Conservation (phyloP, 2,888 invertebrate genomes). For the Lymantria monacha region DNA sequence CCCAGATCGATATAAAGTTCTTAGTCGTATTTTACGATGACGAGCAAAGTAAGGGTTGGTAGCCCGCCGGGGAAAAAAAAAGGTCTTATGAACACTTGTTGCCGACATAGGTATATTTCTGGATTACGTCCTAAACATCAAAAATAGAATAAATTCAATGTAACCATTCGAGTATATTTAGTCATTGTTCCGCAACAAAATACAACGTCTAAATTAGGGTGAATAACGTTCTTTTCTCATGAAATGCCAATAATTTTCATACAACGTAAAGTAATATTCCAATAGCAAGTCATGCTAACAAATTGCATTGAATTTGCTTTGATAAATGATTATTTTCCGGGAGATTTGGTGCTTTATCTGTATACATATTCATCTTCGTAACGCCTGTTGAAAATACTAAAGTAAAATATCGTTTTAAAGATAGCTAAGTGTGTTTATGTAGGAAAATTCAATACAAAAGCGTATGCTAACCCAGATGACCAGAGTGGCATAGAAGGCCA, state of each 20-base stretch:
- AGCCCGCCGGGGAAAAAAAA: no score
- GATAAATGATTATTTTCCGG: conserved; percentile 37
- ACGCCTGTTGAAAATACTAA: conserved; percentile 11
- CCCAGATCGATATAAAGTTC: no score
- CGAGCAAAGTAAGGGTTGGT: no score
- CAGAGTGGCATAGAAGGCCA: no score
- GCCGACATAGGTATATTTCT: no score
- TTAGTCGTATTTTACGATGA: no score
- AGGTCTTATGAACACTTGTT: no score
- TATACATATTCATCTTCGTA: conserved; percentile 20
- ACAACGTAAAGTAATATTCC: conserved; percentile 24
- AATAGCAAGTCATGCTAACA: conserved; percentile 42
- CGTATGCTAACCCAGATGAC: no score
- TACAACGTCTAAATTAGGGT: conserved; percentile 12
- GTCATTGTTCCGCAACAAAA: conserved; percentile 5
- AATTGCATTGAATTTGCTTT: conserved; percentile 40
- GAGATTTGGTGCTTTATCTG: conserved; percentile 27
- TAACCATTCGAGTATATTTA: background rate
- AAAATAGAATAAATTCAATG: background rate
- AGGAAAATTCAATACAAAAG: conserved; percentile 3
- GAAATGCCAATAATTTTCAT: conserved; percentile 24
- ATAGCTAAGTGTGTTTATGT: background rate
- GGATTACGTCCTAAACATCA: no score
- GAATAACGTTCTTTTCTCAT: conserved; percentile 9
- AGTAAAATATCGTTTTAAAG: background rate